phyloP scores from a whole-genome alignment of 2,113 vertebrate genomes.

The Leptobrachium ailaonicum region DNA sequence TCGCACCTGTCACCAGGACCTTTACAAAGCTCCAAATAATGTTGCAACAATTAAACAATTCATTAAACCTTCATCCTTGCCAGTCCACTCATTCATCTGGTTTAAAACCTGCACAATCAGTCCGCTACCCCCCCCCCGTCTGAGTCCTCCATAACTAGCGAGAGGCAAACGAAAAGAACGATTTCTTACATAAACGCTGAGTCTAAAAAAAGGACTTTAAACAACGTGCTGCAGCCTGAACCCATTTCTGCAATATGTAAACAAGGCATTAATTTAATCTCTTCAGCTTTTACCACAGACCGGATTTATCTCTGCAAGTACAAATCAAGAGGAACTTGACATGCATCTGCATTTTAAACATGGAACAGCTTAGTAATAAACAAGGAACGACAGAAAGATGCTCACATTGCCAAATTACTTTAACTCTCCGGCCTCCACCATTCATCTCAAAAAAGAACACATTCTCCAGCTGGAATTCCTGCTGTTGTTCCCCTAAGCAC shows the following conservation, averaged over 20 bases:
- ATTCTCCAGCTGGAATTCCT: no score
- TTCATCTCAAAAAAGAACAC: no score
- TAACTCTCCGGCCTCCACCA: slow-evolving; percentile 6
- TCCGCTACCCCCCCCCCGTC: neutral
- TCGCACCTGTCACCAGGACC: no score
- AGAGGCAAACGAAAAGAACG: slow-evolving; percentile 60
- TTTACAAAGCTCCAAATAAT: no score
- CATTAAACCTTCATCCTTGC: neutral
- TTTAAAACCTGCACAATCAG: neutral
- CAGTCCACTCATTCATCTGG: neutral
- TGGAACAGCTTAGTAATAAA: slow-evolving; percentile 4
- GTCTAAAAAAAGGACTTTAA: slow-evolving; percentile 73
- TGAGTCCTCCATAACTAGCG: neutral
- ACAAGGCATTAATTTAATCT: slow-evolving; percentile 66
- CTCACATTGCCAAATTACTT: slow-evolving; percentile 7
- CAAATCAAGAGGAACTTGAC: slow-evolving; percentile 15
- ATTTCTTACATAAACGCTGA: slow-evolving; percentile 69
- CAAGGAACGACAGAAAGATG: slow-evolving; percentile 10
- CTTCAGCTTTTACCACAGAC: slow-evolving; percentile 57
- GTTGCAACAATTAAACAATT: neutral
- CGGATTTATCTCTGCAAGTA: slow-evolving; percentile 63
- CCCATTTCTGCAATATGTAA: slow-evolving; percentile 67
- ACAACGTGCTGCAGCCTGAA: slow-evolving; percentile 66
- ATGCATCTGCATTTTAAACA: slow-evolving; percentile 37
- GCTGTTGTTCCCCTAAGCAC: no score